Base-by-base conservation (phyloP, 2,797 vertebrate genomes). In the Heterohyrax brucei region DNA sequence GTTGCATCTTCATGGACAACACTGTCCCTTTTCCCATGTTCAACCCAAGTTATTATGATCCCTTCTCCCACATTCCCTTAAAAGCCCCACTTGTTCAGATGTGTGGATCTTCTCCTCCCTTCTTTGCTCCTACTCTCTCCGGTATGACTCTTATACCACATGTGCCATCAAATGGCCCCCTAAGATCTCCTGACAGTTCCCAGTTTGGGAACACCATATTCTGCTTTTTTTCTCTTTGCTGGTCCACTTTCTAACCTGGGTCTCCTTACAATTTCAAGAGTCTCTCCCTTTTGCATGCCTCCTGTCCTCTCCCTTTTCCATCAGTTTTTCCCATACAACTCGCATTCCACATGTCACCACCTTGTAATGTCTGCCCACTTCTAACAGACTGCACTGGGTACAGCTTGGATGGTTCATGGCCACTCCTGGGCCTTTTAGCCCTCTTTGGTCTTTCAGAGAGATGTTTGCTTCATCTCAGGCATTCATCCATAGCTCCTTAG, bases 311-410 rank as follows among this genome's bases (percentile, higher is more conserved):
- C 59, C 83, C 13, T 56, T 33, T 70, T 70, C 5, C 16, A n/a
- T 33, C n/a, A n/a, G 8, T 1, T 70, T 16, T 70, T 12, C 7
- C 68, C 16, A 70, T 4, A 5, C 8, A 66, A 28, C 28, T 21
- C 7, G 2, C 76, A 26, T 28, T 24, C 68, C 59, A 24, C n/a
- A 48, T 19, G 22, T 53, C 5, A 9, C 62, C 72, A 28, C 68
- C 30, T 28, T 50, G 4, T 39, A 1, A 2, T 3, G 4, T 30
- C 39, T 3, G 13, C 39, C 4, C 14, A 1, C 7, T 33, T 22
- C 16, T 33, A 22, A 21, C 22, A 24, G 3, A 4, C 5, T 53
- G n/a, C 18, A 33, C 12, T 30, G 24, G 16, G 1, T 72, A 8
- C 64, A 66, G 28, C 53, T 56, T 56, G 50, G 13, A 53, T 53